Evolutionary conservation across 1,140 invertebrate genomes (phyloP), one percentile per base, ranked within the genome.

Genomic region (Nasonia longicornis): DNA sequence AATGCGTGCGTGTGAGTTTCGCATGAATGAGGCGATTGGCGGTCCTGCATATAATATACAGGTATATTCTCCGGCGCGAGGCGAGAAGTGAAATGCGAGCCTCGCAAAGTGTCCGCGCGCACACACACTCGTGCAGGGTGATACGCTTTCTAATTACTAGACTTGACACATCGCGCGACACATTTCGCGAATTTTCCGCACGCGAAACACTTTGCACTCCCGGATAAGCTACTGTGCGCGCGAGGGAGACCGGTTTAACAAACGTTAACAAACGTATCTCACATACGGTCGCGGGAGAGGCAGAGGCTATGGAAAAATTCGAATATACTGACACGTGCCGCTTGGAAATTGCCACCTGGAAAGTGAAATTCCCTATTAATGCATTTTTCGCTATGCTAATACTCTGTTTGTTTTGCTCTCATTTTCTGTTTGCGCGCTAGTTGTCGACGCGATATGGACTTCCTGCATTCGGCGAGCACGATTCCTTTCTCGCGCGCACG

Each of bases 71-170:
- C 70, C 3, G 1, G 2, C 31, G 6, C 12, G 45, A 16, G 12
- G 69, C 6, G n/a, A 67, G 22, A 77, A n/a, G 66, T 78, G 69
- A 79, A 79, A 79, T 38, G 26, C 48, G 26, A 16, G 3, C 31
- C 8, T 71, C 48, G 69, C 42, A 3, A 58, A 64, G 78, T 72
- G 31, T 73, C 35, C 70, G 48, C 20, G 45, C 29, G 45, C 29
- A 38, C 35, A 38, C 35, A 38, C 35, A 38, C 7, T 7, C 38
- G 70, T 26, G 70, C 73, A 22, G 22, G 42, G 71, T 79, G 76
- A 82, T 82, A 82, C 77, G 71, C 81, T 82, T 82, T 82, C 81
- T 82, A 82, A 82, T 82, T 82, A 82, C 64, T 22, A 48, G 64
- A 81, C 10, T 58, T 14, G 63, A 64, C 64, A 64, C 64, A 42